phyloP scores from a whole-genome alignment of 2,113 vertebrate species.

The Brevimyrus niger region DNA sequence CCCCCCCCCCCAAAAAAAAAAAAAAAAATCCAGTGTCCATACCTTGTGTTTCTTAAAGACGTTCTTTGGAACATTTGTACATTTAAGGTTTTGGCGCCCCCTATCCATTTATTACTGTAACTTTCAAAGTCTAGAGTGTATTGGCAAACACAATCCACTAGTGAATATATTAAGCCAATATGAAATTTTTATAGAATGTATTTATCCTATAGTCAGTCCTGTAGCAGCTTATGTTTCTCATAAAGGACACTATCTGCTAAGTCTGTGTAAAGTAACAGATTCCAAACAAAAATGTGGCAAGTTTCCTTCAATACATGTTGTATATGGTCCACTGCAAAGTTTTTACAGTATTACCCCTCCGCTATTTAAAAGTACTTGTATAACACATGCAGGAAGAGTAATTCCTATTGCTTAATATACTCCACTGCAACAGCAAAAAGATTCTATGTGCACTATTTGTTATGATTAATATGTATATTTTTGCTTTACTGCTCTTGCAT shows the following conservation, averaged over 20 bases:
- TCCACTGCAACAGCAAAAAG: not conserved
- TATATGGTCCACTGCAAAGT: not conserved
- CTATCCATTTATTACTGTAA: not conserved
- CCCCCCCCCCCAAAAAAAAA: too few species aligned
- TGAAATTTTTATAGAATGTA: not conserved
- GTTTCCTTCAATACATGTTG: not conserved
- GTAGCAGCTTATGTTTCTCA: not conserved
- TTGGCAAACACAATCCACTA: not conserved
- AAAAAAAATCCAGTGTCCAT: not conserved
- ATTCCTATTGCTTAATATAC: not conserved
- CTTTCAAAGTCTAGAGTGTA: not conserved
- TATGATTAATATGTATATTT: conserved; percentile 11
- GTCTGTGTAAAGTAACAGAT: not conserved
- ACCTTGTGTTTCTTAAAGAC: not conserved
- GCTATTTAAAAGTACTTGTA: not conserved
- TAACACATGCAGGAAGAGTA: not conserved
- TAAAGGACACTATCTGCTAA: not conserved
- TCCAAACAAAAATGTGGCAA: not conserved
- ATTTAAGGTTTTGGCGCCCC: not conserved
- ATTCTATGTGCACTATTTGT: conserved; percentile 5
- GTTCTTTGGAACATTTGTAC: not conserved
- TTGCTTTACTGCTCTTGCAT: not conserved
- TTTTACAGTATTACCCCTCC: not conserved
- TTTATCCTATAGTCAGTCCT: not conserved
- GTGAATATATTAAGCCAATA: conserved; percentile 1